These are phyloP conservation scores for Canis aureus DNA, from an alignment of 2,113 vertebrate species.

Conservation along the genomic window DNA sequence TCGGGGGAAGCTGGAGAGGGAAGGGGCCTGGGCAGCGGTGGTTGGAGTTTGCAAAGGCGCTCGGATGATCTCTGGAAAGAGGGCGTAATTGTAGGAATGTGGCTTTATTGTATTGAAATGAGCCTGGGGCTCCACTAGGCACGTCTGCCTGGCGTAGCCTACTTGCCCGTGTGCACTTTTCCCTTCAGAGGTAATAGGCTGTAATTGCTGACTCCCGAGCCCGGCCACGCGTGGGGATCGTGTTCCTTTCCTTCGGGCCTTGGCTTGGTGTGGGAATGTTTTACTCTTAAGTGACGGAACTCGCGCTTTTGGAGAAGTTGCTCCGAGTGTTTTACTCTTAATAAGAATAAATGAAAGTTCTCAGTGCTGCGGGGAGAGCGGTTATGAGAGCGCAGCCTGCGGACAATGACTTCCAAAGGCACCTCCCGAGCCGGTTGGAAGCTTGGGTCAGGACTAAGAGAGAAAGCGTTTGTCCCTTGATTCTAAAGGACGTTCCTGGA, in stretches of 20 bases:
- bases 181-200: conserved; percentile 79
- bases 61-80: conserved; percentile 72
- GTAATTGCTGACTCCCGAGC: conserved; percentile 80
- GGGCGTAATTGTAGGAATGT: conserved; percentile 84
- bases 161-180: conserved; percentile 75
- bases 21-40: conserved; percentile 12
- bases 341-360: conserved; percentile 80
- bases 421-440: conserved; percentile 19
- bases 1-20: conserved; percentile 61
- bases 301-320: conserved; percentile 72
- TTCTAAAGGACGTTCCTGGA: conserved; percentile 56
- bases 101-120: conserved; percentile 85
- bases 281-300: conserved; percentile 17
- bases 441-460: neutral
- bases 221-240: conserved; percentile 79
- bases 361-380: neutral
- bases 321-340: neutral
- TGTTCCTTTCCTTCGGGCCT: conserved; percentile 22
- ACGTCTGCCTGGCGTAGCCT: conserved; percentile 83
- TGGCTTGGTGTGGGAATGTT: conserved; percentile 3
- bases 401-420: conserved; percentile 14
- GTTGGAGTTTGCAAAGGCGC: conserved; percentile 59
- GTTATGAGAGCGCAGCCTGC: neutral
- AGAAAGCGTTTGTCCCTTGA: neutral
- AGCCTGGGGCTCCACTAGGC: conserved; percentile 81